Evolutionary conservation across 2,797 vertebrate species (phyloP), one percentile per base, ranked within the genome.

Genomic region (Neomorphus geoffroyi): DNA sequence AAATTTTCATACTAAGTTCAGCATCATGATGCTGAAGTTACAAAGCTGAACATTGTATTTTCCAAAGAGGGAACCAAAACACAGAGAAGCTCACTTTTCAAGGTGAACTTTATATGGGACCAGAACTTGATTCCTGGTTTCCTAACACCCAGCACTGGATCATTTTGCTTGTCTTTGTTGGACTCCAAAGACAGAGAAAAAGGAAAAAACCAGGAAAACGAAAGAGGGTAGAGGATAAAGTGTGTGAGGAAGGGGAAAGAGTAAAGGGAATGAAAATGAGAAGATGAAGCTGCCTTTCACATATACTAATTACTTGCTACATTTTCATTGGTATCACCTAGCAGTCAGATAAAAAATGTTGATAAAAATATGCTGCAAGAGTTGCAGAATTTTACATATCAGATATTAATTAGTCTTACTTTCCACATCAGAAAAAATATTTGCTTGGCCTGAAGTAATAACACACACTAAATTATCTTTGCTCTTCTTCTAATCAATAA

Each of bases 401-500:
- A 41, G 28, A 10, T 88, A 81, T 43, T 23, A 82, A 58, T 80
- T 58, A 60, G 26, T 90, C 19, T 86, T 60, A 93, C 54, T 58
- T 92, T 78, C 28, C 56, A 89, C 6, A 84, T 54, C 19, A 69
- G 54, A 85, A 80, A n/a, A 90, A 80, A 39, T 73, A 80, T 41
- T 90, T 90, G 35, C 43, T 86, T 83, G 37, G 81, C 21, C 30
- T 43, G 43, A 86, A 56, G 22, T 41, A 75, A 43, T 80, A 92
- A 82, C 11, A 67, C 15, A 65, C 21, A 84, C 6, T 50, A 67
- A 67, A 87, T 85, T 88, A 7, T 80, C 64, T 73, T 92, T 80
- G 28, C 18, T 86, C 18, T 78, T 64, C 58, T 39, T 88, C 27
- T 64, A 88, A 86, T 93, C 37, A 94, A 77, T 69, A 94, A 92